Evolutionary conservation across 2,888 invertebrate genomes (phyloP).

Genomic region (Pristionchus fissidentatus): DNA sequence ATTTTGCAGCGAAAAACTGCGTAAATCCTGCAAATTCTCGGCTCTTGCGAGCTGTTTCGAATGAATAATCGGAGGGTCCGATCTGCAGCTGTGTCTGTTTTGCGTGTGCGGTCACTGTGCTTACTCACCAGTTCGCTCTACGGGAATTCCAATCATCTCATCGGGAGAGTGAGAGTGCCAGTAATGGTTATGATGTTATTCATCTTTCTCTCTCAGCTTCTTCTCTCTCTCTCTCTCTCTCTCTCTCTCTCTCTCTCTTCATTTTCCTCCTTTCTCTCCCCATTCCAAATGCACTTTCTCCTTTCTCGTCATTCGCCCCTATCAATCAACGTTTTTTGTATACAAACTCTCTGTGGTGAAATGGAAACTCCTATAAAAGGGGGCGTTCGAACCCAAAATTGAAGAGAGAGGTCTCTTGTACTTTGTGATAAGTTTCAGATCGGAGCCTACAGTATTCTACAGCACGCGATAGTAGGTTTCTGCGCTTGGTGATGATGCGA

Average conservation of each 20-base stretch:
- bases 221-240: conserved; percentile 9
- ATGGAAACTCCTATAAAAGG: conserved; percentile 17
- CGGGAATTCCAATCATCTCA: conserved; percentile 28
- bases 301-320: not conserved
- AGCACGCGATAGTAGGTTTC: no score
- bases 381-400: not conserved
- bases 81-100: no score
- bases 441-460: not conserved
- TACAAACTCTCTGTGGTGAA: conserved; percentile 18
- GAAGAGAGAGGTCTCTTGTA: not conserved
- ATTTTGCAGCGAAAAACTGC: conserved; percentile 30
- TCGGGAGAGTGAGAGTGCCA: conserved; percentile 15
- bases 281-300: conserved; percentile 37
- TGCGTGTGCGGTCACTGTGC: no score
- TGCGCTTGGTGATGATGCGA: no score
- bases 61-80: not conserved
- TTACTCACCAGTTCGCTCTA: no score
- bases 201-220: not conserved
- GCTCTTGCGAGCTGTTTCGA: not conserved
- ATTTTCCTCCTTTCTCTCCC: conserved; percentile 10
- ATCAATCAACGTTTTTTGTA: conserved; percentile 41
- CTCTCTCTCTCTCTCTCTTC: conserved; percentile 29
- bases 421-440: not conserved
- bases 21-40: conserved; percentile 36
- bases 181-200: not conserved